These are phyloP conservation scores for Olivierus martensii DNA, from an alignment of 1,140 invertebrate genomes.

Conservation along the genomic window DNA sequence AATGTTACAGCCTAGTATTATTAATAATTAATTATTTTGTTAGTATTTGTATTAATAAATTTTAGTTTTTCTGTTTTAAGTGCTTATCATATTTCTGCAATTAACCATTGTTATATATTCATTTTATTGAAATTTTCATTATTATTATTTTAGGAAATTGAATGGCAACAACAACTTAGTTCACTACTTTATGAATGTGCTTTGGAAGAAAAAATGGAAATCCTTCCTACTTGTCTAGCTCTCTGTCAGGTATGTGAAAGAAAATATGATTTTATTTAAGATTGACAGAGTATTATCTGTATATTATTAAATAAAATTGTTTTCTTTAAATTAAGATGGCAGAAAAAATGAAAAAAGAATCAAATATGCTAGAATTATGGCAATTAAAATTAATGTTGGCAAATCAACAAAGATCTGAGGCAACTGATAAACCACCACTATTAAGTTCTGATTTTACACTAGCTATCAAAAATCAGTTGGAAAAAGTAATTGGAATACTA, in stretches of 20 bases:
- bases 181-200: constrained; percentile 73
- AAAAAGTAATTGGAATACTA: neutral
- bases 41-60: no score
- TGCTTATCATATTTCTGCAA: no score
- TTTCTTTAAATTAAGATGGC: constrained; percentile 1
- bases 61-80: no score
- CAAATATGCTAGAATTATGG: constrained; percentile 10
- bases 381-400: constrained; percentile 10
- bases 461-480: constrained; percentile 1
- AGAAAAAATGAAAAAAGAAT: neutral
- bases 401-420: constrained; percentile 3
- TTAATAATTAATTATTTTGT: no score
- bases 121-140: neutral
- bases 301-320: neutral
- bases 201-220: constrained; percentile 64
- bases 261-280: neutral
- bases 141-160: constrained; percentile 20
- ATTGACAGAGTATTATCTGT: neutral
- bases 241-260: constrained; percentile 8
- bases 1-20: no score
- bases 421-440: neutral
- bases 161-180: constrained; percentile 47
- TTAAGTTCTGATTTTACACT: constrained; percentile 9
- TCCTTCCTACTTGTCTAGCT: constrained; percentile 38
- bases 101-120: no score